Percentiles rank a stretch among this genome's conserved stretches.
Conservation (phyloP, 2,113 vertebrate species). For the Corapipo altera region DNA sequence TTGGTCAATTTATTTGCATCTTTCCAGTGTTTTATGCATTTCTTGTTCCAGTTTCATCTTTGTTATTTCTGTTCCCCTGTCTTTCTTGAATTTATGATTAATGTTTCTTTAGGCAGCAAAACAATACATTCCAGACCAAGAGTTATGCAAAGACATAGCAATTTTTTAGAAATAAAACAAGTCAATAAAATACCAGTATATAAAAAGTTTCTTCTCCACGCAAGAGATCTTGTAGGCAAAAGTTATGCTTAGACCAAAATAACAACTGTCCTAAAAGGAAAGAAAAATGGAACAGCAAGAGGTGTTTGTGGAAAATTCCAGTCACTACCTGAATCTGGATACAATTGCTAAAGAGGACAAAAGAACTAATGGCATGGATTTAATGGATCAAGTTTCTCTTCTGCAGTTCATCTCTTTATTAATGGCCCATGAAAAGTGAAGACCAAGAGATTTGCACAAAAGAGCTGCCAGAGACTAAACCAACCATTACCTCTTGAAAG, state of each 20-base stretch:
- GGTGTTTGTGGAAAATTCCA: constrained; percentile 44
- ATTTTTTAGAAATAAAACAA: constrained; percentile 26
- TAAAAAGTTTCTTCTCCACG: background rate
- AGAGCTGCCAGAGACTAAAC: constrained; percentile 50
- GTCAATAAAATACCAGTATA: constrained; percentile 36
- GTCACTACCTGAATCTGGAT: background rate
- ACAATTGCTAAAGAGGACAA: constrained; percentile 35
- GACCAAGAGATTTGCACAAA: constrained; percentile 57
- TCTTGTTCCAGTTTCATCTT: constrained; percentile 39
- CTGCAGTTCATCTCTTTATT: constrained; percentile 59
- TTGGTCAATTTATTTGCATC: constrained; percentile 48
- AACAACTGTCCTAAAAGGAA: background rate
- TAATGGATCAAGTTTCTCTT: constrained; percentile 55
- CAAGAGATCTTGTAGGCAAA: background rate
- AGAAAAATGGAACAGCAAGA: background rate
- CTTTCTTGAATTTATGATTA: constrained; percentile 57
- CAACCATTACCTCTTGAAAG: constrained; percentile 56
- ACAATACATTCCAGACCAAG: constrained; percentile 22
- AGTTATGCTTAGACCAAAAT: constrained; percentile 27
- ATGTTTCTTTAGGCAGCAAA: constrained; percentile 46
- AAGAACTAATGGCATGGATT: constrained; percentile 38
- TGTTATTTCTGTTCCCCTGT: constrained; percentile 27
- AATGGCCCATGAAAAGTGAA: constrained; percentile 63
- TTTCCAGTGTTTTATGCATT: constrained; percentile 53
- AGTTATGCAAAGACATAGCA: constrained; percentile 18